Evolutionary conservation across 2,888 invertebrate genomes (phyloP), one percentile per base, ranked within the genome.

Genomic region (Diachrysia chrysitis): DNA sequence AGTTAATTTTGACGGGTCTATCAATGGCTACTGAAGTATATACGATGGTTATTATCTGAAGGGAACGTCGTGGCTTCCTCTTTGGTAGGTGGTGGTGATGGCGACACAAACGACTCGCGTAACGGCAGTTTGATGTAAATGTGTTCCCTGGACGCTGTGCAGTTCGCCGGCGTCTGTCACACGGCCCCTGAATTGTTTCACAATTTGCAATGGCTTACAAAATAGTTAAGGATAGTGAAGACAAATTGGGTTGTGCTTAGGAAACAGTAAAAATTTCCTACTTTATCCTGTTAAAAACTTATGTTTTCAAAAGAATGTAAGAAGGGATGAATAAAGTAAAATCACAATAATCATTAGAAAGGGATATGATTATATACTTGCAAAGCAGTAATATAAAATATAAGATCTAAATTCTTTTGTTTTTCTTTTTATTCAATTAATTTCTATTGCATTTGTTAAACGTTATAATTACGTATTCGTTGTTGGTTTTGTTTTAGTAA

Each of bases 71-170:
- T 58, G 71, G 67, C 69, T 63, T 69, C 66, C 68, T 64, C 75
- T 58, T 73, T 66, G 61, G 73, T 74, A 80, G 78, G 82, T 73
- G 85, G 81, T 77, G 87, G 84, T 84, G 89, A 86, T 83, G 84
- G 73, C 76, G 72, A 69, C 66, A 75, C 84, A 76, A 81, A 85
- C 83, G 83, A 84, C 74, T 65, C 75, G 87, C 90, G 63, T 69
- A 94, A 94, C 91, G 93, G 93, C 88, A 79, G 84, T 92, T 91
- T 91, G 87, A 94, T 94, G 93, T 93, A 91, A 94, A 93, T 93
- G 87, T 75, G 86, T 72, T 86, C 85, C 83, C 83, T 76, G 78
- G 82, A 67, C 79, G 82, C 81, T 83, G 79, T 83, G 85, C 83
- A 84, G 83, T 60, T 76, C 71, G 72, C 65, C 69, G 70, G 51